Conservation (phyloP, 2,113 vertebrate species). For the Nesoenas mayeri region DNA sequence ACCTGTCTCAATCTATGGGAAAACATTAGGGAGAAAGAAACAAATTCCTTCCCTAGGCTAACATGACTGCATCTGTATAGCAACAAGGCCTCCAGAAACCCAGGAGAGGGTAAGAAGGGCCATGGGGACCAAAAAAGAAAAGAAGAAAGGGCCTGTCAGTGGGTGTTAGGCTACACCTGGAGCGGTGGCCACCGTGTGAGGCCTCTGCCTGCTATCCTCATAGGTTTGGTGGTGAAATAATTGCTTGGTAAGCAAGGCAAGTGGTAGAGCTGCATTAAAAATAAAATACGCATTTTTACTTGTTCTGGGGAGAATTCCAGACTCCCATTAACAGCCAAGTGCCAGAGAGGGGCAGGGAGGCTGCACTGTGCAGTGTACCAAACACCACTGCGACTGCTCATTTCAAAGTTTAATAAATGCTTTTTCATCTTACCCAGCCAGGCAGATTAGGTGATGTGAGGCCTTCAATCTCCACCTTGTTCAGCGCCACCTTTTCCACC, state of each 20-base stretch:
- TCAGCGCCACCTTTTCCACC: background rate
- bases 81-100: background rate
- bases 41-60: background rate
- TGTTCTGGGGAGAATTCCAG: background rate
- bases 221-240: background rate
- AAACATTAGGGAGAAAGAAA: background rate
- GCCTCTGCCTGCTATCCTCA: background rate
- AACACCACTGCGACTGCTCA: rapidly evolving
- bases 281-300: background rate
- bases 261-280: background rate
- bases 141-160: background rate
- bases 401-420: background rate
- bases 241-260: background rate
- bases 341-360: background rate
- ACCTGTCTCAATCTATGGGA: background rate
- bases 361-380: background rate
- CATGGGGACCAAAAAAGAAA: background rate
- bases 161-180: background rate
- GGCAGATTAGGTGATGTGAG: background rate
- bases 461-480: background rate
- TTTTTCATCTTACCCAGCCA: background rate
- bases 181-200: background rate
- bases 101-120: background rate
- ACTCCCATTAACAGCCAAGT: background rate
- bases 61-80: background rate